Evolutionary conservation across 37 sponge, comb jelly and placozoan species (phyloP), one percentile per base, ranked within the genome.

Genomic region (Diacarnus erythraeanus): DNA sequence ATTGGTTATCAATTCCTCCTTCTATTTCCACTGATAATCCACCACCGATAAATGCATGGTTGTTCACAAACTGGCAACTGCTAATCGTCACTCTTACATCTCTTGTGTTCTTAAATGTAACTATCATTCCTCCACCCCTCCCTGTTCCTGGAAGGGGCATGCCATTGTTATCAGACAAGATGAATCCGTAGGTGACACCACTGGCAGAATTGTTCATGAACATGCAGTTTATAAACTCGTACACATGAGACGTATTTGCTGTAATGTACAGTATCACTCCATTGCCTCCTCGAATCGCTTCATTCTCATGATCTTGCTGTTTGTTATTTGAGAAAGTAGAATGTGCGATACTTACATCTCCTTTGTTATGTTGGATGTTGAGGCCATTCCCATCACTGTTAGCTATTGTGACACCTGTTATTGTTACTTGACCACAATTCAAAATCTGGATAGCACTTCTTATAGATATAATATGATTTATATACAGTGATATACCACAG

Each of bases 41-140:
- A 3, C 71, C 80, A 23, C 80, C 80, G 29, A 57, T 40, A 58
- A 23, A 3, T 26, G 80, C 80, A 54, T 8, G 12, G 37, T 80
- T 80, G 0, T 57, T 69, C 0, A 17, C 27, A 36, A 80, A 70
- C 6, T 12, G 12, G 37, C 77, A 59, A 59, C 59, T 20, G 2
- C 22, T 22, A 17, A 76, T 20, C n/a, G 20, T 3, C 3, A 76
- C 41, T 1, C n/a, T 60, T 29, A 40, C 41, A 20, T 31, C 34
- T 31, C 21, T 59, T 8, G 61, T 27, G 18, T 17, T 30, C 38
- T 63, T 57, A 21, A 76, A 41, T 9, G 41, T 2, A 6, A 76
- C 35, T 3, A 40, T 36, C 40, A 76, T 21, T 17, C 77, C 77
- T 23, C 77, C 77, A 40, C 77, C 77, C 40, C 64, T 31, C 1